phyloP scores from a whole-genome alignment of 2,888 invertebrate genomes.

The Nomada lathburiana region DNA sequence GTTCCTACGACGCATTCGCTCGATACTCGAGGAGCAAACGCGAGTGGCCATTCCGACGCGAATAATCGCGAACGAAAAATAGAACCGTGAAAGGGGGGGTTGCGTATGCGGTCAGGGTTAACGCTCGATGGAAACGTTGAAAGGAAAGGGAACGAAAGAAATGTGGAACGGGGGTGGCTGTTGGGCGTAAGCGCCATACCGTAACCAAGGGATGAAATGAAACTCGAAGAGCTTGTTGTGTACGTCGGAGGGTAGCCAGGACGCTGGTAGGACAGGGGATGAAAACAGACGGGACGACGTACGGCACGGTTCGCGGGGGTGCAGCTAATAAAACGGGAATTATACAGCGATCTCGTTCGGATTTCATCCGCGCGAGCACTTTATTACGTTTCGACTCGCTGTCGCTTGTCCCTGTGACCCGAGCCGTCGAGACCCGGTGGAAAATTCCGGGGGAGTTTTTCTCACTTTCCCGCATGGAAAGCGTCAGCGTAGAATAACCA shows the following conservation, averaged over 20 bases:
- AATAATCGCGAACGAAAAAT: slow-evolving; percentile 8
- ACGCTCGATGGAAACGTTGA: slow-evolving; percentile 16
- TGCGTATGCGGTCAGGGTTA: slow-evolving; percentile 57
- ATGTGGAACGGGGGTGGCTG: slow-evolving; percentile 32
- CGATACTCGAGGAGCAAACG: neutral
- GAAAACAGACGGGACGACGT: slow-evolving; percentile 58
- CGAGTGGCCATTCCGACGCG: slow-evolving; percentile 19
- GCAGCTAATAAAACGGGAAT: slow-evolving; percentile 74
- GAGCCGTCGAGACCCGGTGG: neutral
- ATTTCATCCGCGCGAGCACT: slow-evolving; percentile 68
- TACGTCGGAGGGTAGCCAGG: slow-evolving; percentile 29
- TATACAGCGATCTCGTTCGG: slow-evolving; percentile 71
- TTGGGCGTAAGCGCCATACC: slow-evolving; percentile 69
- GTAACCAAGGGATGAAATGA: slow-evolving; percentile 72
- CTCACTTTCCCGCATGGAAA: neutral
- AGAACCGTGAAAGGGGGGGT: slow-evolving; percentile 3
- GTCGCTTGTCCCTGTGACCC: slow-evolving; percentile 8
- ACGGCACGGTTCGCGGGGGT: slow-evolving; percentile 59
- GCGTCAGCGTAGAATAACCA: neutral
- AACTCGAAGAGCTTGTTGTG: slow-evolving; percentile 70
- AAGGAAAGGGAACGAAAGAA: slow-evolving; percentile 23
- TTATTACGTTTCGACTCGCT: slow-evolving; percentile 66
- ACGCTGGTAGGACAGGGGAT: slow-evolving; percentile 17
- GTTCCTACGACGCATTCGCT: neutral
- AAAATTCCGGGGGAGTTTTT: slow-evolving; percentile 10